Evolutionary conservation across 2,797 vertebrate species (phyloP).

Genomic region (Catamblyrhynchus diadema): DNA sequence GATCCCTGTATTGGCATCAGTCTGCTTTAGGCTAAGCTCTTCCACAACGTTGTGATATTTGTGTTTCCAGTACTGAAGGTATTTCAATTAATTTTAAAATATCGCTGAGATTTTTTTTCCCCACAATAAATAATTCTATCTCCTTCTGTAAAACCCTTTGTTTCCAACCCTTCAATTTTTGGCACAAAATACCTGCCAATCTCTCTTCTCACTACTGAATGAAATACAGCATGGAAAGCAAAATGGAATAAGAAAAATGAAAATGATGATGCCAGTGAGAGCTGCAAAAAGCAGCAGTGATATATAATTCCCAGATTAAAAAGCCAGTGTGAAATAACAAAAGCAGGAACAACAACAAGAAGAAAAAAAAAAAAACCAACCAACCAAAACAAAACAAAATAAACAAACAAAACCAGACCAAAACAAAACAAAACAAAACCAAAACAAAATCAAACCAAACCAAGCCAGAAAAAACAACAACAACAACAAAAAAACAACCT

Average conservation of each 20-base stretch:
- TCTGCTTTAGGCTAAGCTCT: slow-evolving; percentile 44
- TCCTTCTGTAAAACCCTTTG: not conserved
- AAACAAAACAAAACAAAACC: not conserved
- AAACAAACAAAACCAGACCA: not conserved
- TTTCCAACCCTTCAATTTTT: slow-evolving; percentile 12
- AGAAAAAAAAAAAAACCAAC: fast-evolving
- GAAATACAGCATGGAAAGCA: not conserved
- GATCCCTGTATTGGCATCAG: slow-evolving; percentile 35
- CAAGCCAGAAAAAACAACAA: not conserved
- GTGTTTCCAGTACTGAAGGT: not conserved
- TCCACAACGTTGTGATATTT: slow-evolving; percentile 32
- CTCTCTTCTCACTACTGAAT: not conserved
- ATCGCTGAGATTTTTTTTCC: not conserved
- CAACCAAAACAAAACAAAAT: not conserved
- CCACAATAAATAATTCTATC: slow-evolving; percentile 33
- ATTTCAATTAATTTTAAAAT: slow-evolving; percentile 56
- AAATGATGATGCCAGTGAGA: not conserved
- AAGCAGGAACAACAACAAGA: not conserved
- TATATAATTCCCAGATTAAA: not conserved
- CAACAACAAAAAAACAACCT: not conserved
- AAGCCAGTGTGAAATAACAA: not conserved
- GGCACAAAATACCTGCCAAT: slow-evolving; percentile 4
- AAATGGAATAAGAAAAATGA: not conserved
- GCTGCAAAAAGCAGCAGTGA: not conserved
- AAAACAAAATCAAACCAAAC: not conserved